Conservation (phyloP, 2,797 vertebrate genomes). For the Pseudopleuronectes americanus region DNA sequence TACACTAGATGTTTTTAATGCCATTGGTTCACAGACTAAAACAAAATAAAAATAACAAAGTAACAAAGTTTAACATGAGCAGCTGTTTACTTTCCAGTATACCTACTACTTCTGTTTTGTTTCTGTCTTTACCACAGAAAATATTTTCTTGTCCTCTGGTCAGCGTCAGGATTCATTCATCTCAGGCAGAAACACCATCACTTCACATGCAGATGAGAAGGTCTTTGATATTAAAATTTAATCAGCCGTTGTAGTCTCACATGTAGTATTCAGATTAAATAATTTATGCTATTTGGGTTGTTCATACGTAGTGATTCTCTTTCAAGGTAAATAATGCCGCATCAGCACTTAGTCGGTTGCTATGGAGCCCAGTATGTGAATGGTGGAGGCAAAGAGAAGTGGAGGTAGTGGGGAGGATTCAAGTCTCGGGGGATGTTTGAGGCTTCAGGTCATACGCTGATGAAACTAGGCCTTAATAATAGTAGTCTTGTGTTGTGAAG, state of each 20-base stretch:
- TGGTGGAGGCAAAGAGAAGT: slow-evolving; percentile 33
- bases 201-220: slow-evolving; percentile 44
- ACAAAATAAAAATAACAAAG: too few species aligned
- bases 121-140: too few species aligned
- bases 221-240: slow-evolving; percentile 47
- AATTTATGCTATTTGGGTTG: slow-evolving; percentile 58
- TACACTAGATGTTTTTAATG: too few species aligned
- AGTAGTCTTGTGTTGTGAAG: slow-evolving; percentile 13
- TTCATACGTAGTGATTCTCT: slow-evolving; percentile 28
- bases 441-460: slow-evolving; percentile 42
- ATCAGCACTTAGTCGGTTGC: slow-evolving; percentile 59
- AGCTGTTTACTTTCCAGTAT: too few species aligned
- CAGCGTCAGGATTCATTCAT: slow-evolving; percentile 14
- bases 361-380: slow-evolving; percentile 49
- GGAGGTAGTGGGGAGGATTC: slow-evolving; percentile 42
- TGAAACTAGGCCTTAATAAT: slow-evolving; percentile 46
- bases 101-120: too few species aligned
- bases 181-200: slow-evolving; percentile 20
- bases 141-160: too few species aligned
- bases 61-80: too few species aligned
- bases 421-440: slow-evolving; percentile 50
- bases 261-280: slow-evolving; percentile 63
- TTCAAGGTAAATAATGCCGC: slow-evolving; percentile 36
- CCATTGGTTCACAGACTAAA: too few species aligned
- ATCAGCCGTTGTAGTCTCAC: slow-evolving; percentile 17